Conservation (phyloP, 2,797 vertebrate genomes). For the Naso thynnoides region DNA sequence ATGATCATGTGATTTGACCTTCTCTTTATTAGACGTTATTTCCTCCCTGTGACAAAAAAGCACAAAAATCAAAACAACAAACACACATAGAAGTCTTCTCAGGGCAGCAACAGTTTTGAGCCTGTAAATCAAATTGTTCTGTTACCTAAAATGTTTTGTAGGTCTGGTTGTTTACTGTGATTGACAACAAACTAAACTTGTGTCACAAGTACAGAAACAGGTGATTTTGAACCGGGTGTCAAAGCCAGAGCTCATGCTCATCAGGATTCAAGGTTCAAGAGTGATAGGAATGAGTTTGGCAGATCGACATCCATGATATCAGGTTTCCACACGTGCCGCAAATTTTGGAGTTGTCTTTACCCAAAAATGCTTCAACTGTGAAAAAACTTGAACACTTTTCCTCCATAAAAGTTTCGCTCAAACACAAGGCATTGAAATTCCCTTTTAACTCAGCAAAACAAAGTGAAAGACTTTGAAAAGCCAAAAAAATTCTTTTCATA, state of each 20-base stretch:
- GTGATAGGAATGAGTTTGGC: neutral
- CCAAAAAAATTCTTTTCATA: no score
- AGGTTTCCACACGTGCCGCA: no score
- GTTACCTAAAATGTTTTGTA: neutral
- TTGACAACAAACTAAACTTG: neutral
- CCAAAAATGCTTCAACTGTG: no score
- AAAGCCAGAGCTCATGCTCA: neutral
- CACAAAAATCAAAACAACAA: no score
- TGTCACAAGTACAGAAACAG: neutral
- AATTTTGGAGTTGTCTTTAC: no score
- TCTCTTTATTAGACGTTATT: slow-evolving; percentile 11
- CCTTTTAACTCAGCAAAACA: neutral
- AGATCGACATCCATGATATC: neutral
- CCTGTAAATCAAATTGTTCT: neutral
- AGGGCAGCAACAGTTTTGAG: neutral
- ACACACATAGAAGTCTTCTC: no score
- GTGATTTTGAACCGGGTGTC: neutral
- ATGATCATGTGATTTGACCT: slow-evolving; percentile 24
- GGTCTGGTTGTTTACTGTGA: neutral
- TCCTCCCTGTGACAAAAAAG: neutral
- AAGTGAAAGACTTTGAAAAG: neutral
- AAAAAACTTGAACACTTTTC: no score
- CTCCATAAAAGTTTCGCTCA: neutral
- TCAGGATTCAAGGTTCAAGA: neutral
- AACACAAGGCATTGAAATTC: neutral